A percentile compares a stretch with the other conserved stretches of the same genome.
Conservation (phyloP, 2,113 vertebrate genomes). For the Aramus guarauna region DNA sequence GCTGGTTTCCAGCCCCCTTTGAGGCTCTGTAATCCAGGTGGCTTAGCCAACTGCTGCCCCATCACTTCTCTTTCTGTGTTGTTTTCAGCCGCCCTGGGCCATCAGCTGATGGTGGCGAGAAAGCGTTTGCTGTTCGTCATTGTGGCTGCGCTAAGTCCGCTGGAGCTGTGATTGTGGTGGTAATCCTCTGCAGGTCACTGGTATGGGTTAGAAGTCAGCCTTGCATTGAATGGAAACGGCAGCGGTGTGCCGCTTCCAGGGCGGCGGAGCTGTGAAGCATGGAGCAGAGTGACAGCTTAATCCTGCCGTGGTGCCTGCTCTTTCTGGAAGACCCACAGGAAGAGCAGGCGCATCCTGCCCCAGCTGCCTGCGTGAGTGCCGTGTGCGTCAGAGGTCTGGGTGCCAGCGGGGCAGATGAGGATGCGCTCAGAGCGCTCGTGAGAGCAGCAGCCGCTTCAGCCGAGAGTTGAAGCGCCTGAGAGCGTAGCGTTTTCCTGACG, state of each 20-base stretch:
- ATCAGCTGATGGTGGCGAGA: not conserved
- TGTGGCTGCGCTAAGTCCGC: not conserved
- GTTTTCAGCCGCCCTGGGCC: not conserved
- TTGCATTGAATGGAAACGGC: not conserved
- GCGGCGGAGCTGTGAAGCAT: fast-evolving
- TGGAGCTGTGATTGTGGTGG: not conserved
- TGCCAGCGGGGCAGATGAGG: not conserved
- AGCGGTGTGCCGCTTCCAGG: fast-evolving
- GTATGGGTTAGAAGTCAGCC: not conserved
- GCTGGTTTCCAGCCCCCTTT: not conserved
- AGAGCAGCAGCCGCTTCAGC: not conserved
- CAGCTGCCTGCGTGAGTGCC: fast-evolving
- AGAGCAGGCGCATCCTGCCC: fast-evolving
- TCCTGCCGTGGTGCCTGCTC: not conserved
- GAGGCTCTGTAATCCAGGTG: constrained; percentile 17
- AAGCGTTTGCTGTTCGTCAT: not conserved
- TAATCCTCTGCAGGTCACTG: not conserved
- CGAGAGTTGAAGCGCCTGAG: not conserved
- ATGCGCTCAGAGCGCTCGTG: fast-evolving
- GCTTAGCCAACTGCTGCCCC: constrained; percentile 23
- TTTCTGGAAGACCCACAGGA: not conserved
- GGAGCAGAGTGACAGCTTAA: not conserved
- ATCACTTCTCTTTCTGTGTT: constrained; percentile 22
- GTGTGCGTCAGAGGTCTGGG: no score
- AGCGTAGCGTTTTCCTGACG: fast-evolving